These are phyloP conservation scores for Stomorhina lunata DNA, from an alignment of 2,888 invertebrate species.

Conservation along the genomic window DNA sequence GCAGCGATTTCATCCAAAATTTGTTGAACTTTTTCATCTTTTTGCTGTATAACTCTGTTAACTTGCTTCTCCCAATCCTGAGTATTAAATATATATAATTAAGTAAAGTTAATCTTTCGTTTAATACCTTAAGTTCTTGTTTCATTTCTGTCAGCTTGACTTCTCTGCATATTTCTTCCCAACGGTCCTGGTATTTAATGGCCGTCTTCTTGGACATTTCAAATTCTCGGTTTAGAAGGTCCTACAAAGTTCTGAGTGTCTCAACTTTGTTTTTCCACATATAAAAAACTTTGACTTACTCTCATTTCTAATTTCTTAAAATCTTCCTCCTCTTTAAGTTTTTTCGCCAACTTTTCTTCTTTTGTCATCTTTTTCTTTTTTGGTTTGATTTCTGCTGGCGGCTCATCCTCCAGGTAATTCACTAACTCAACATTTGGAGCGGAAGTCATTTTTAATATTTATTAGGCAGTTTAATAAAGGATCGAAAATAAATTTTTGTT, in stretches of 20 bases:
- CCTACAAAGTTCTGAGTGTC: too few species aligned
- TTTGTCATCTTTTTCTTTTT: conserved; percentile 70
- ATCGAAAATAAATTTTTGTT: too few species aligned
- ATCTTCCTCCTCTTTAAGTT: conserved; percentile 59
- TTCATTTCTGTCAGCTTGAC: conserved; percentile 73
- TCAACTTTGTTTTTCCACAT: not conserved
- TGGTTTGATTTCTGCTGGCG: conserved; percentile 23
- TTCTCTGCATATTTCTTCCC: conserved; percentile 73
- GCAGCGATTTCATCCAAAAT: conserved; percentile 71
- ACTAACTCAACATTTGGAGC: conserved; percentile 19
- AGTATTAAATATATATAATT: not conserved
- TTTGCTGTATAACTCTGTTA: conserved; percentile 68
- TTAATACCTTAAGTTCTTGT: conserved; percentile 69
- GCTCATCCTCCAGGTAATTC: conserved; percentile 22
- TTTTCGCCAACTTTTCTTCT: conserved; percentile 66
- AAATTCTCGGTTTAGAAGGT: conserved; percentile 72
- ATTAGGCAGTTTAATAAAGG: too few species aligned
- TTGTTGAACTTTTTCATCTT: conserved; percentile 72
- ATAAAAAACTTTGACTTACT: conserved; percentile 67
- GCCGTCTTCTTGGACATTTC: conserved; percentile 73
- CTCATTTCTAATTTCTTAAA: conserved; percentile 70
- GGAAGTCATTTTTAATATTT: too few species aligned
- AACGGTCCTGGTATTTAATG: conserved; percentile 69
- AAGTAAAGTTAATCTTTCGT: not conserved
- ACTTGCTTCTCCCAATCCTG: conserved; percentile 70